A percentile compares a stretch with the other conserved stretches of the same genome.
These are phyloP conservation scores for Platorchestia sp. DNA, from an alignment of 1,140 invertebrate genomes.

Conservation along the genomic window DNA sequence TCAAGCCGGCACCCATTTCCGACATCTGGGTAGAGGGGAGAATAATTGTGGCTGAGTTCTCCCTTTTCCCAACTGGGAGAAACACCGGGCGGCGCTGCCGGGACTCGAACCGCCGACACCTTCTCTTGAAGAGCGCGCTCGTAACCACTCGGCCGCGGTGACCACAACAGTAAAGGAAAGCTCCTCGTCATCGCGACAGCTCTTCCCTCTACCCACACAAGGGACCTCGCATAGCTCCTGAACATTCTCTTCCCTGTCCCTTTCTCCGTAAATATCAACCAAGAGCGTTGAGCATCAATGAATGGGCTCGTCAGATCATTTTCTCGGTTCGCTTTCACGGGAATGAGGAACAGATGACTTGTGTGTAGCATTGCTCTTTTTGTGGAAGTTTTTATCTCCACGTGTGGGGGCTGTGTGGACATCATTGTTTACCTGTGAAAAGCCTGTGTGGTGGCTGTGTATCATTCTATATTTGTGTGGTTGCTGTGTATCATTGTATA, in stretches of 20 bases:
- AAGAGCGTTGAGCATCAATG: neutral
- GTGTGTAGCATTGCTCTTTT: neutral
- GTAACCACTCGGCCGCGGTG: neutral
- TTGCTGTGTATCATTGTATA: no score
- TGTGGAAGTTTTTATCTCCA: neutral
- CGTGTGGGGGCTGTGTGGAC: neutral
- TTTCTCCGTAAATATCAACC: neutral
- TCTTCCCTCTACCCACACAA: neutral
- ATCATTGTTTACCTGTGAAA: no score
- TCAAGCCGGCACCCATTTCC: no score
- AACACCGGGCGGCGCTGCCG: no score
- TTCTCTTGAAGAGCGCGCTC: neutral
- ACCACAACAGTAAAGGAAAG: neutral
- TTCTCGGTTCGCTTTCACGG: neutral
- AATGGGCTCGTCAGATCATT: neutral
- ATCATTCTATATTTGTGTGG: no score
- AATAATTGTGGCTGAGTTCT: no score
- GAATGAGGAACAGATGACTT: neutral
- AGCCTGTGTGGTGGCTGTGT: no score
- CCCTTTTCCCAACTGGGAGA: no score
- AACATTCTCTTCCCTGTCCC: neutral
- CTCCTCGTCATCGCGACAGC: neutral
- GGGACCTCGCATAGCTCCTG: neutral
- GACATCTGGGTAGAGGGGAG: no score
- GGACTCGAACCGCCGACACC: no score